Base-by-base conservation (phyloP, 1,140 invertebrate species). In the Drosophila truncata region DNA sequence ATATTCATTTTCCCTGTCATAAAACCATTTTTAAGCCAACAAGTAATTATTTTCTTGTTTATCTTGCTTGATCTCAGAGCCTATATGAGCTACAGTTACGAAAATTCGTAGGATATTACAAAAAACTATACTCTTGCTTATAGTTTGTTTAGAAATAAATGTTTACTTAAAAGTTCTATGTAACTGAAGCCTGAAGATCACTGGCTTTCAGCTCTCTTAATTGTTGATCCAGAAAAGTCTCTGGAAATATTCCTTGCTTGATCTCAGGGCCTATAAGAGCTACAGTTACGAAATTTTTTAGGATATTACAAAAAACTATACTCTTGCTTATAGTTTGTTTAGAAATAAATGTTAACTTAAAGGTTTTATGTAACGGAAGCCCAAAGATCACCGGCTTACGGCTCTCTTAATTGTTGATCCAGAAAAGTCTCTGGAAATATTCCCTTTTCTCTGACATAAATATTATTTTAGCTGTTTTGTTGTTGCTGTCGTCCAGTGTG, bases 401-500 rank as follows among this genome's bases (percentile, higher is more conserved):
- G n/a, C n/a, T n/a, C n/a, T 13, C 41, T 23, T 8, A 44, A 14
- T 44, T 23, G 11, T 46, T 46, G n/a, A n/a, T n/a, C n/a, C n/a
- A n/a, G n/a, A n/a, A n/a, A n/a, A n/a, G n/a, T n/a, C n/a, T n/a
- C n/a, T n/a, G n/a, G 2, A 0, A 13, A 33, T 20, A 37, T 54
- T 23, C 4, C 4, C 13, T 20, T 16, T 54, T 23, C 4, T 2
- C 13, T 13, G 2, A 4, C 18, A 29, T 47, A 11, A 13, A 20
- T 35, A 23, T 42, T 54, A 37, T 27, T 55, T 55, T 69, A 42
- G 37, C 35, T 55, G 37, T 23, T 29, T 50, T 42, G 18, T 29
- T 37, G 6, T 46, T 27, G 16, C 25, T 18, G 25, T 18, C 23
- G 11, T 16, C 49, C 5, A 29, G 27, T 7, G 7, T 46, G 27